phyloP scores from a whole-genome alignment of 2,888 invertebrate species.

The Cylindroiulus punctatus region DNA sequence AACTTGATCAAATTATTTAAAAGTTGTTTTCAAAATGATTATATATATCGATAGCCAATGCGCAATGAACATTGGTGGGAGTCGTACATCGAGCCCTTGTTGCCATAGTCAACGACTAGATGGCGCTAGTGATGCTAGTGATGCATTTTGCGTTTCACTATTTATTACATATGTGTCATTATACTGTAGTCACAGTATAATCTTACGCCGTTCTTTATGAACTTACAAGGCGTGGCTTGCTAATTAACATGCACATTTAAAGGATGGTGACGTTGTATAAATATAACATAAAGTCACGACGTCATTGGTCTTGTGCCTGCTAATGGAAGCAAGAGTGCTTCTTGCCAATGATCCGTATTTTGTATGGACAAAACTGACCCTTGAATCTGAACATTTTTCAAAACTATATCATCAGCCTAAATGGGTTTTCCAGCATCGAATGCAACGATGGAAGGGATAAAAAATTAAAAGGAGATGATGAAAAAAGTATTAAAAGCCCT shows the following conservation, averaged over 20 bases:
- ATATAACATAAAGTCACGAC: background rate
- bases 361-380: background rate
- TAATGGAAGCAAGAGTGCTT: background rate
- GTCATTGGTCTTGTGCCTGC: background rate
- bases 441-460: background rate
- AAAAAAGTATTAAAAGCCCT: conserved; percentile 16
- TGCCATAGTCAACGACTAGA: too few species aligned
- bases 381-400: background rate
- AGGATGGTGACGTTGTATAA: background rate
- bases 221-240: too few species aligned
- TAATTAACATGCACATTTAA: too few species aligned
- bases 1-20: background rate
- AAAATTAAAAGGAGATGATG: background rate
- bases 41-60: too few species aligned
- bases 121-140: too few species aligned
- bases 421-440: background rate
- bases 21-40: background rate
- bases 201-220: too few species aligned
- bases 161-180: too few species aligned
- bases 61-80: too few species aligned
- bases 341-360: background rate
- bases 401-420: background rate
- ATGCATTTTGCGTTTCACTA: too few species aligned
- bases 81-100: too few species aligned
- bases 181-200: too few species aligned